A percentile compares a stretch with the other conserved stretches of the same genome.
Evolutionary conservation across 2,888 invertebrate genomes (phyloP).

Genomic region (Tolmerus cingulatus): DNA sequence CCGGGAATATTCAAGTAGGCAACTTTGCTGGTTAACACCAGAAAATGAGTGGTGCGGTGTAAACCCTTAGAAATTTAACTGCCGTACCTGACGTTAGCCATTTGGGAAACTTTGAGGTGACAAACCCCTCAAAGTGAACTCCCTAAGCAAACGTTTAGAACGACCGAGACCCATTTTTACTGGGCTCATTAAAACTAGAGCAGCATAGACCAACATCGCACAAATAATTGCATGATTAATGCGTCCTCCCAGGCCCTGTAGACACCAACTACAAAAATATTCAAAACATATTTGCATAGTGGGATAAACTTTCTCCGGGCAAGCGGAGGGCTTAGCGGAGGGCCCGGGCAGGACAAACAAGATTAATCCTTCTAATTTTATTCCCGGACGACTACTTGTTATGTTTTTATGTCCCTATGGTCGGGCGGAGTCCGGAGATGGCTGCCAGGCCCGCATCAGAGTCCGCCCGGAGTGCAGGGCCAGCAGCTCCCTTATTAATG

Average conservation of each 20-base stretch:
- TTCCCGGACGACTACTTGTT: conserved; percentile 26
- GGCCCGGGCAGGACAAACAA: not conserved
- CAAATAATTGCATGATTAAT: conserved; percentile 5
- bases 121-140: not conserved
- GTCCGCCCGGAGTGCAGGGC: not conserved
- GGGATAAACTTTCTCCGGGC: not conserved
- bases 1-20: not conserved
- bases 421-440: not conserved
- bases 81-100: not conserved
- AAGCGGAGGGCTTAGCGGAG: not conserved
- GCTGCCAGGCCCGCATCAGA: not conserved
- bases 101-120: not conserved
- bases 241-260: not conserved
- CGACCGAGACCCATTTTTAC: not conserved
- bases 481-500: conserved; percentile 15
- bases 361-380: conserved; percentile 38
- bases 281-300: conserved; percentile 25
- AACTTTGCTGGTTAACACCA: not conserved
- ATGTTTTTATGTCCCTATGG: conserved; percentile 32
- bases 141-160: not conserved
- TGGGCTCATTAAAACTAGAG: not conserved
- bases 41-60: not conserved
- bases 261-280: conserved; percentile 6
- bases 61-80: not conserved
- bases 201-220: not conserved